Evolutionary conservation across 1,140 invertebrate genomes (phyloP).

Genomic region (Dendrolimus punctatus): DNA sequence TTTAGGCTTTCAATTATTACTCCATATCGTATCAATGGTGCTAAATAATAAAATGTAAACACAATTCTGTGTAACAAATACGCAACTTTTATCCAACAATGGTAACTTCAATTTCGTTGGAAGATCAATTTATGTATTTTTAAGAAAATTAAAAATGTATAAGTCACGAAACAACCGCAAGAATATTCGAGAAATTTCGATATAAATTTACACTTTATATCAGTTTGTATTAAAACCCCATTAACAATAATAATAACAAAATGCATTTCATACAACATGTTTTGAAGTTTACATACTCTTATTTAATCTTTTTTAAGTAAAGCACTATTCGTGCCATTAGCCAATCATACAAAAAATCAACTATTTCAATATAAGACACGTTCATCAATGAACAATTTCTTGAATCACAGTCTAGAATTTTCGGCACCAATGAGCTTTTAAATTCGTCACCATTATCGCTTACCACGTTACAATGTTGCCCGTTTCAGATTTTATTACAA

Average conservation of each 20-base stretch:
- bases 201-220: too few relatives aligned
- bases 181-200: too few relatives aligned
- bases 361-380: constrained; percentile 72
- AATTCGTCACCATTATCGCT: constrained; percentile 56
- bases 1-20: constrained; percentile 68
- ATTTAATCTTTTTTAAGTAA: constrained; percentile 18
- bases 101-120: constrained; percentile 4
- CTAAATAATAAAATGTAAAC: constrained; percentile 45
- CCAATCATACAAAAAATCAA: constrained; percentile 64
- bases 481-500: constrained; percentile 32
- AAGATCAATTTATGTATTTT: not conserved
- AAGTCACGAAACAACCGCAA: not conserved
- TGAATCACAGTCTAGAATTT: constrained; percentile 70
- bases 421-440: constrained; percentile 67
- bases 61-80: constrained; percentile 29
- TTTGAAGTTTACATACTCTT: constrained; percentile 28
- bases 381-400: constrained; percentile 59
- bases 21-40: constrained; percentile 64
- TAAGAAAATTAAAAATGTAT: constrained; percentile 4
- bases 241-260: constrained; percentile 37
- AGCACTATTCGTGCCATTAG: constrained; percentile 40
- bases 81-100: constrained; percentile 29
- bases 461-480: constrained; percentile 28
- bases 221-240: too few relatives aligned
- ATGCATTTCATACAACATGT: constrained; percentile 56